Evolutionary conservation across 2,113 vertebrate genomes (phyloP).

Genomic region (Hiodon tergisus): DNA sequence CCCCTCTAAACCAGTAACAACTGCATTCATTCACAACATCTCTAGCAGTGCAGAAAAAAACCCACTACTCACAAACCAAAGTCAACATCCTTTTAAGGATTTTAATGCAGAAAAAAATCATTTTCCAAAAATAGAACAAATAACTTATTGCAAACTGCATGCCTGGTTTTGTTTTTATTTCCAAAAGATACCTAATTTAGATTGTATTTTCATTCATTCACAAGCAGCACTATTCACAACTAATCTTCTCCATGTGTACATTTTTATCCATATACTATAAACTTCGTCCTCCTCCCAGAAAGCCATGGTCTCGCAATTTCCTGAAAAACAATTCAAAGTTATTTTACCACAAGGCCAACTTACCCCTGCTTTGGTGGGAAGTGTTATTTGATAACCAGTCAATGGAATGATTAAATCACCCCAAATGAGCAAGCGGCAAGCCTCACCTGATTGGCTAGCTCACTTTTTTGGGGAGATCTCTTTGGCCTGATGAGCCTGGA

Average conservation of each 20-base stretch:
- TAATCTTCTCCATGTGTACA: slow-evolving; percentile 17
- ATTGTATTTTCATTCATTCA: slow-evolving; percentile 5
- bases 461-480: slow-evolving; percentile 57
- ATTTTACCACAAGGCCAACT: neutral
- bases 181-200: slow-evolving; percentile 17
- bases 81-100: slow-evolving; percentile 16
- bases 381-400: neutral
- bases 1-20: neutral
- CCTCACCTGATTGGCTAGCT: slow-evolving; percentile 45
- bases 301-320: slow-evolving; percentile 23
- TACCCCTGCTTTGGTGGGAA: too few relatives aligned
- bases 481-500: slow-evolving; percentile 78
- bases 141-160: slow-evolving; percentile 21
- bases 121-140: slow-evolving; percentile 18
- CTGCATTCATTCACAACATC: neutral
- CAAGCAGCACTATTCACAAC: slow-evolving; percentile 21
- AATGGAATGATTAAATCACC: neutral
- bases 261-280: slow-evolving; percentile 19
- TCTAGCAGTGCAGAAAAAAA: neutral
- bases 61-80: neutral
- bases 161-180: slow-evolving; percentile 25
- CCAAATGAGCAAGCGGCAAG: neutral
- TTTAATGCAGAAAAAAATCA: slow-evolving; percentile 55
- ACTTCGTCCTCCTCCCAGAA: slow-evolving; percentile 31
- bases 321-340: slow-evolving; percentile 27